These are phyloP conservation scores for Acanthisitta chloris DNA, from an alignment of 2,113 vertebrate species.

Conservation along the genomic window DNA sequence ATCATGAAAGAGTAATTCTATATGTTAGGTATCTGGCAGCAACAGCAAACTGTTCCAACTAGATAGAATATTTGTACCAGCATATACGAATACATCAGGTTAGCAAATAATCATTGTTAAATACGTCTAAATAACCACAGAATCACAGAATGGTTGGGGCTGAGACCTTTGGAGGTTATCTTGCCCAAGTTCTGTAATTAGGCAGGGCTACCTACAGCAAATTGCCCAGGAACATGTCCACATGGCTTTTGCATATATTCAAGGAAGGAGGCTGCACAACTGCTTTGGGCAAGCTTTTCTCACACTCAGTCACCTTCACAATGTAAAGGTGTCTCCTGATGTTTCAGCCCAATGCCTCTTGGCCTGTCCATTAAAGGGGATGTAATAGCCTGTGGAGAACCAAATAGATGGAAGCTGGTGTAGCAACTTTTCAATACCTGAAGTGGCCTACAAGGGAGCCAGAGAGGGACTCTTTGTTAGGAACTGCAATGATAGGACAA, in stretches of 20 bases:
- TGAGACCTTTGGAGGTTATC: neutral
- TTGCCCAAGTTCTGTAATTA: neutral
- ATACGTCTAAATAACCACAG: neutral
- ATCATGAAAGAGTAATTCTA: neutral
- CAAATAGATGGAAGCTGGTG: neutral
- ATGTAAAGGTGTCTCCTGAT: neutral
- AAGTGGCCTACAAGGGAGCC: too few relatives aligned
- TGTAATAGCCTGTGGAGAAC: neutral
- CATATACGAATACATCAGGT: neutral
- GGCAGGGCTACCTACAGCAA: neutral
- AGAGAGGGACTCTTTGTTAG: too few relatives aligned
- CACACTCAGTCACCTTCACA: neutral
- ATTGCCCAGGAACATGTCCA: neutral
- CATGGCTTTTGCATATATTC: neutral
- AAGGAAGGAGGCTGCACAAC: neutral
- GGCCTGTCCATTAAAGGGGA: neutral
- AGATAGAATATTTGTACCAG: neutral
- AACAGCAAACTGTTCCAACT: neutral
- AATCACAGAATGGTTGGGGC: neutral
- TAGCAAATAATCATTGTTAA: neutral
- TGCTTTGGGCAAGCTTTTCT: neutral
- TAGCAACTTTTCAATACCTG: too few relatives aligned
- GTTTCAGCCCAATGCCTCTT: neutral
- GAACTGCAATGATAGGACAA: too few relatives aligned
- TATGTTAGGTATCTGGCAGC: neutral